These are phyloP conservation scores for Daktulosphaira vitifoliae DNA, from an alignment of 1,140 invertebrate genomes.

Conservation along the genomic window DNA sequence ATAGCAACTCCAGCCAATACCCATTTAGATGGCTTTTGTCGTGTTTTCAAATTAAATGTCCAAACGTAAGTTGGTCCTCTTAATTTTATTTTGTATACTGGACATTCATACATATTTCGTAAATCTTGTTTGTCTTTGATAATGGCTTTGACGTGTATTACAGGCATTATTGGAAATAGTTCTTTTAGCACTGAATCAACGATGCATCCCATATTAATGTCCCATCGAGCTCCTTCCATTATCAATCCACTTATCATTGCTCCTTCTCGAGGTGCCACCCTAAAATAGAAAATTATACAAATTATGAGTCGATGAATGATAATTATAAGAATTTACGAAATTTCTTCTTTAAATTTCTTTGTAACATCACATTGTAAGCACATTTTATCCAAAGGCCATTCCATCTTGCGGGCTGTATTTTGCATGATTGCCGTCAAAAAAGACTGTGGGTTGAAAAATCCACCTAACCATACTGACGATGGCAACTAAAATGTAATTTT, in stretches of 20 bases:
- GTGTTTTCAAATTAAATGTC: slow-evolving; percentile 90
- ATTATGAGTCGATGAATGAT: background rate
- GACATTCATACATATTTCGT: slow-evolving; percentile 83
- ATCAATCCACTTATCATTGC: slow-evolving; percentile 82
- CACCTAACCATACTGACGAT: slow-evolving; percentile 79
- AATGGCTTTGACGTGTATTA: slow-evolving; percentile 69
- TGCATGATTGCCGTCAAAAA: slow-evolving; percentile 97
- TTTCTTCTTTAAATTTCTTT: slow-evolving; percentile 80
- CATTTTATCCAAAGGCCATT: slow-evolving; percentile 94
- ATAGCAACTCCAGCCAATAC: slow-evolving; percentile 84
- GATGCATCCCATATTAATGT: slow-evolving; percentile 63
- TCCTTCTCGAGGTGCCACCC: slow-evolving; percentile 74
- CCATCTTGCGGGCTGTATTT: slow-evolving; percentile 86
- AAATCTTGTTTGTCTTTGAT: slow-evolving; percentile 77
- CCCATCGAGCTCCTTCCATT: slow-evolving; percentile 93
- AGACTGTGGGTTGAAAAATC: slow-evolving; percentile 94
- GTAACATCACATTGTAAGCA: slow-evolving; percentile 89
- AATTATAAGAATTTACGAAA: slow-evolving; percentile 49
- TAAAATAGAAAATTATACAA: slow-evolving; percentile 41
- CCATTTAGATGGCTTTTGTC: slow-evolving; percentile 84
- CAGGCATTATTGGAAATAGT: slow-evolving; percentile 79
- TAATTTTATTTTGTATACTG: slow-evolving; percentile 81
- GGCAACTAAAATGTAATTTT: slow-evolving; percentile 52
- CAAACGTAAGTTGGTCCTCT: slow-evolving; percentile 88
- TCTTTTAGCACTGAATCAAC: slow-evolving; percentile 80